Conservation (phyloP, 2,797 vertebrate genomes). For the Nyctibius grandis region DNA sequence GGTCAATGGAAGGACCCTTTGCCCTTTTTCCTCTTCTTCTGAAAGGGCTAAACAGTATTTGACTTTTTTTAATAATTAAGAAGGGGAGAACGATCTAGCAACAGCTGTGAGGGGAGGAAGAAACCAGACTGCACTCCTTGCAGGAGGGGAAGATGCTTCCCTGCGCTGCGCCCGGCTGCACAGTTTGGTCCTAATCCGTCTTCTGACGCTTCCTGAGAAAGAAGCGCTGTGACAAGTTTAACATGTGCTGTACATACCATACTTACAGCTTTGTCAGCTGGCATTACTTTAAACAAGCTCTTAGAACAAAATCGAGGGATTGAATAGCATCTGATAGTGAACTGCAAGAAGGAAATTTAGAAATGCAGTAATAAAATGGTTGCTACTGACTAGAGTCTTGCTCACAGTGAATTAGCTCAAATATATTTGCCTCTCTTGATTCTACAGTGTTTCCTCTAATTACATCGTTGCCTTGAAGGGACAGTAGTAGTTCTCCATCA, state of each 20-base stretch:
- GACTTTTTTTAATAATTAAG: not conserved
- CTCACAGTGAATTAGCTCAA: slow-evolving; percentile 69
- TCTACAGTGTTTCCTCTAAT: slow-evolving; percentile 73
- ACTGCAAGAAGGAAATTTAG: slow-evolving; percentile 60
- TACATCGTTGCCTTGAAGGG: slow-evolving; percentile 65
- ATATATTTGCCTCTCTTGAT: slow-evolving; percentile 62
- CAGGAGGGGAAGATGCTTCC: slow-evolving; percentile 26
- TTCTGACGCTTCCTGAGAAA: slow-evolving; percentile 57
- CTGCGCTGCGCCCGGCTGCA: not conserved
- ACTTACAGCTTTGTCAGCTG: slow-evolving; percentile 36
- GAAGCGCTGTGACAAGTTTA: not conserved
- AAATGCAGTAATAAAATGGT: slow-evolving; percentile 54
- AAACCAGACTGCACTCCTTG: not conserved
- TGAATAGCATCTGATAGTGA: slow-evolving; percentile 5
- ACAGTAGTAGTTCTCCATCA: slow-evolving; percentile 60
- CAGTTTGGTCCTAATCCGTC: slow-evolving; percentile 38
- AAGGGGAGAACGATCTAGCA: not conserved
- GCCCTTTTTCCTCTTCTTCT: not conserved
- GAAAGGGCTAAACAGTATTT: not conserved
- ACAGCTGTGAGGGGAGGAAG: not conserved
- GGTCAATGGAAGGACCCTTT: not conserved
- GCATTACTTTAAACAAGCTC: slow-evolving; percentile 32
- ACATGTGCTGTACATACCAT: not conserved
- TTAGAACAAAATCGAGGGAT: slow-evolving; percentile 19
- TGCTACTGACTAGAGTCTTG: slow-evolving; percentile 17